Evolutionary conservation across 64 coral and sea anemone genomes (phyloP), one percentile per base, ranked within the genome.

Genomic region (Pocillopora verrucosa): DNA sequence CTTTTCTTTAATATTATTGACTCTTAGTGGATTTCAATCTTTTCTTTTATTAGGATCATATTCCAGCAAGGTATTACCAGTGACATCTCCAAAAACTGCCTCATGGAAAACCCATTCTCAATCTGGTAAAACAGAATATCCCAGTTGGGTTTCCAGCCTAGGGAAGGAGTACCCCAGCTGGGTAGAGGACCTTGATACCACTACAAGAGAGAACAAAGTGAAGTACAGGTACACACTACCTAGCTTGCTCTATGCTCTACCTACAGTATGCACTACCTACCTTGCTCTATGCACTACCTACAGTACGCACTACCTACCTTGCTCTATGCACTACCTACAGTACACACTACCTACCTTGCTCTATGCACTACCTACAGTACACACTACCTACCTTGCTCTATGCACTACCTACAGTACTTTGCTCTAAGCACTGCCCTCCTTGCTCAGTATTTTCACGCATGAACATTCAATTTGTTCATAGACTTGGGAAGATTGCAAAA

Each of bases 91-190:
- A 59, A 87, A 81, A 67, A 59, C 61, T n/a, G 58, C 58, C 56
- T 65, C 87, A 26, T 34, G 87, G 16, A 84, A 64, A 13, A 85
- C 35, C 36, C 87, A 51, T 76, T 84, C 79, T 1, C 87, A 67
- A 15, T 76, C 74, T 59, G 84, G 91, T 16, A 90, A 76, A 20
- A 87, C 81, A 60, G 95, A 97, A 65, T 95, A 95, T 45, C 97
- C 97, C 45, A 99, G 97, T 78, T 99, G 97, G 97, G 97, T 99
- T 16, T 95, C 94, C 19, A 84, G 84, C 70, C 58, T 99, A 17
- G 90, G 90, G 70, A 95, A 99, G 73, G 94, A 99, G 35, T 99
- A 99, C 85, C 97, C 97, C 7, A 99, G 93, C 74, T 99, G 97
- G 97, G 90, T 99, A 13, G 97, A 99, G 58, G 97, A 99, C 22